phyloP scores from a whole-genome alignment of 2,113 vertebrate species.

The Podarcis cretensis region DNA sequence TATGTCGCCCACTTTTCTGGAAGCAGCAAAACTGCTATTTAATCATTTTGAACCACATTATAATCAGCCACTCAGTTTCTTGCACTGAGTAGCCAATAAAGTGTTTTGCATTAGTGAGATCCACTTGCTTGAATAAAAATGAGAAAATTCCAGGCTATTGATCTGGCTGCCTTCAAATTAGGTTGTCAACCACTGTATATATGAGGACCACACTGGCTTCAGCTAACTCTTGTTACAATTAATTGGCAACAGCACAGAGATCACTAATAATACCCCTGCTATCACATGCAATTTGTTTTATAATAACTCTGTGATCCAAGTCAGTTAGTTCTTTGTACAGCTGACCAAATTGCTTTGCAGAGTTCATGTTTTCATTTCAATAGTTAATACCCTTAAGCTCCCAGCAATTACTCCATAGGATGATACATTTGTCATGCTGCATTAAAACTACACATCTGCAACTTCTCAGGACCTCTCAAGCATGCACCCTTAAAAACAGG shows the following conservation, averaged over 20 bases:
- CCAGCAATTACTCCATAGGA: slow-evolving; percentile 27
- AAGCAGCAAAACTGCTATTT: neutral
- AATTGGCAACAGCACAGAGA: slow-evolving; percentile 13
- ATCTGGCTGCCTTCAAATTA: slow-evolving; percentile 25
- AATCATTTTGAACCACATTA: neutral
- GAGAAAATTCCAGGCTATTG: slow-evolving; percentile 20
- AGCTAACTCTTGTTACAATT: slow-evolving; percentile 37
- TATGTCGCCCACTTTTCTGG: neutral
- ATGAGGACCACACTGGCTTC: slow-evolving; percentile 18
- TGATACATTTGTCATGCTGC: slow-evolving; percentile 47
- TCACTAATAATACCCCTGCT: slow-evolving; percentile 51
- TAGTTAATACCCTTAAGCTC: slow-evolving; percentile 48
- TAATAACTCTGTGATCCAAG: slow-evolving; percentile 48
- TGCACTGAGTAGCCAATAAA: neutral
- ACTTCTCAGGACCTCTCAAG: slow-evolving; percentile 44
- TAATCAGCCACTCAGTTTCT: slow-evolving; percentile 2
- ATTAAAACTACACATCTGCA: slow-evolving; percentile 45
- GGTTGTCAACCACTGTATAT: neutral
- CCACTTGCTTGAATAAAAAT: slow-evolving; percentile 11
- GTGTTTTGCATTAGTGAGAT: slow-evolving; percentile 22
- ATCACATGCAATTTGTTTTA: slow-evolving; percentile 54
- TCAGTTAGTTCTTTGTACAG: slow-evolving; percentile 48
- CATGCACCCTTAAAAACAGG: slow-evolving; percentile 29
- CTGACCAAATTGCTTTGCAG: slow-evolving; percentile 47
- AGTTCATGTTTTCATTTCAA: slow-evolving; percentile 51